Percentiles rank a stretch among this genome's conserved stretches.
These are phyloP conservation scores for Rhagonycha lutea DNA, from an alignment of 2,888 invertebrate genomes.

Conservation along the genomic window DNA sequence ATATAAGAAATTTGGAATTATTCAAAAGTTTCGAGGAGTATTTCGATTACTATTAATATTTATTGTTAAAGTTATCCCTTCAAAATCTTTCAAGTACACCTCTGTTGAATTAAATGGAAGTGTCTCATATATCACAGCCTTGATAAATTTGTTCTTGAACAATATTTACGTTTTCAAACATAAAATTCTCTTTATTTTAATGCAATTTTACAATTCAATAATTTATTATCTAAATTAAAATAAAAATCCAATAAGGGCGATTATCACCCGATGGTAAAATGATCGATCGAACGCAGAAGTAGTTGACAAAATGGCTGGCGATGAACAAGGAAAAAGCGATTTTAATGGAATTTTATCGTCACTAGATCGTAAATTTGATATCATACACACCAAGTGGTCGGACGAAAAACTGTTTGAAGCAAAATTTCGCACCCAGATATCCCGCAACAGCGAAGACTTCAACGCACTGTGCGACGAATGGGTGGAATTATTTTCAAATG, in stretches of 20 bases:
- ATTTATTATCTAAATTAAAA: neutral
- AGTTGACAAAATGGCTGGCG: slow-evolving; percentile 39
- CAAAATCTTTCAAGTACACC: too few relatives aligned
- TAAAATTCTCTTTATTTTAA: neutral
- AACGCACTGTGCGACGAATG: slow-evolving; percentile 53
- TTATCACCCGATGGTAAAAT: neutral
- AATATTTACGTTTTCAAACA: neutral
- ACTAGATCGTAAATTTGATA: slow-evolving; percentile 50
- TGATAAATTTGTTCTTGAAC: too few relatives aligned
- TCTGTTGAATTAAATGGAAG: too few relatives aligned
- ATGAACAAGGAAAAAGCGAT: slow-evolving; percentile 47
- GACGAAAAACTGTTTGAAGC: slow-evolving; percentile 50
- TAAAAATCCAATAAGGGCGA: neutral
- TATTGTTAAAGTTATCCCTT: too few relatives aligned
- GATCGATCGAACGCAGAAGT: neutral
- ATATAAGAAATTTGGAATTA: too few relatives aligned
- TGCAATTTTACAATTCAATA: neutral
- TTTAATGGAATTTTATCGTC: slow-evolving; percentile 48
- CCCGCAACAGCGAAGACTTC: slow-evolving; percentile 50
- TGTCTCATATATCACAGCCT: too few relatives aligned
- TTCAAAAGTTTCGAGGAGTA: too few relatives aligned
- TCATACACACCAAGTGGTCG: slow-evolving; percentile 50
- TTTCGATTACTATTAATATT: too few relatives aligned
- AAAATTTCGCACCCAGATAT: slow-evolving; percentile 52
- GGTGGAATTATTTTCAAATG: slow-evolving; percentile 53